These are phyloP conservation scores for Clepsis dumicolana DNA, from an alignment of 2,888 invertebrate genomes.

Conservation along the genomic window DNA sequence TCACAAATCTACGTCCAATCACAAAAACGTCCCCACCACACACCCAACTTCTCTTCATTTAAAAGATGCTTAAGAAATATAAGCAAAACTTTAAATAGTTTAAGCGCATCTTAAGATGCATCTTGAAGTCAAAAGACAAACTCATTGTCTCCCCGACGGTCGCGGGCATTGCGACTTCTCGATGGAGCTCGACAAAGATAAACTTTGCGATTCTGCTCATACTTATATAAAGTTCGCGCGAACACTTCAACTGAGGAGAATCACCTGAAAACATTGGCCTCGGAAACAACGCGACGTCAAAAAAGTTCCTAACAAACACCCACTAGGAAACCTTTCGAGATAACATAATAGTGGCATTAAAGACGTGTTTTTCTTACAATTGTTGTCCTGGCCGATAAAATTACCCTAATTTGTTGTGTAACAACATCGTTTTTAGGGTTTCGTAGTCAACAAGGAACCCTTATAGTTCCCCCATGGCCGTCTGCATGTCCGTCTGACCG, in stretches of 20 bases:
- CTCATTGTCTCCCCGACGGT: constrained; percentile 69
- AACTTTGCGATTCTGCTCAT: constrained; percentile 71
- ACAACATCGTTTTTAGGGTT: too few relatives aligned
- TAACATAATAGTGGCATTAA: constrained; percentile 14
- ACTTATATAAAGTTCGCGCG: constrained; percentile 65
- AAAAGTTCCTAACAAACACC: constrained; percentile 66
- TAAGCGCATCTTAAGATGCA: constrained; percentile 60
- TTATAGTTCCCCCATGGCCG: too few relatives aligned
- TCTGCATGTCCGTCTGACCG: too few relatives aligned
- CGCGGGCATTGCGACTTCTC: constrained; percentile 68
- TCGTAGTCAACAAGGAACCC: too few relatives aligned
- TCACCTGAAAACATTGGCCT: constrained; percentile 69
- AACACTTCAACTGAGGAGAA: constrained; percentile 64
- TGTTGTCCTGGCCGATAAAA: not conserved
- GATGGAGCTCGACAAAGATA: constrained; percentile 66
- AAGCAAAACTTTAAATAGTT: constrained; percentile 61
- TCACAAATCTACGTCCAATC: not conserved
- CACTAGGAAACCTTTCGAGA: constrained; percentile 39
- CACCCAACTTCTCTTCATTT: constrained; percentile 44
- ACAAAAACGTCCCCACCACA: not conserved
- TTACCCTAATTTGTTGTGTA: too few relatives aligned
- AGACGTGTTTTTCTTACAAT: not conserved
- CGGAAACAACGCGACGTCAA: constrained; percentile 64
- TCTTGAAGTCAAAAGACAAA: constrained; percentile 73
- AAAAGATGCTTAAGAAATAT: constrained; percentile 50